Conservation (phyloP, 1,140 invertebrate species). For the Monomorium pharaonis region DNA sequence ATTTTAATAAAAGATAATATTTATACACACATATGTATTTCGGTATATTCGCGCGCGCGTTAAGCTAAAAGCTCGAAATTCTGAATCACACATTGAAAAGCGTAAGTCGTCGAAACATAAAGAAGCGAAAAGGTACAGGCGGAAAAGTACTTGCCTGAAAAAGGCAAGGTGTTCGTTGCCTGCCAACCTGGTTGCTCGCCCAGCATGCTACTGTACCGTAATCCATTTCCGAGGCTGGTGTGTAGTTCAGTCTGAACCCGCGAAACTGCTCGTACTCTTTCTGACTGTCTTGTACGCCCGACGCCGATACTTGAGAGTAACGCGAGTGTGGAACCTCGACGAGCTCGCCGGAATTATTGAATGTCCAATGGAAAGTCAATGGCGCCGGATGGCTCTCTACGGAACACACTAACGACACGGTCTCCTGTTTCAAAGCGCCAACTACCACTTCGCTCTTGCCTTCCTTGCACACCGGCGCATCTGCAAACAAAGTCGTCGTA, state of each 20-base stretch:
- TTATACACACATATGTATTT: not conserved
- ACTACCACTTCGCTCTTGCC: conserved; percentile 90
- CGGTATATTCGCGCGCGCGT: not conserved
- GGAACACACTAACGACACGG: conserved; percentile 92
- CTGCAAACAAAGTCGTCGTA: conserved; percentile 84
- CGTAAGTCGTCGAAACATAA: not conserved
- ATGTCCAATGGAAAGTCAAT: conserved; percentile 94
- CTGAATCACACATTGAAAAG: conserved; percentile 5
- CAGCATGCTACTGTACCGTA: conserved; percentile 95
- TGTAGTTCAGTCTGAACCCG: conserved; percentile 93
- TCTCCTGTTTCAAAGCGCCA: conserved; percentile 94
- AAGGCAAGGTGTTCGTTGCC: conserved; percentile 93
- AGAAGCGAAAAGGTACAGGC: conserved; percentile 19
- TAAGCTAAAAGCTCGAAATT: conserved; percentile 21
- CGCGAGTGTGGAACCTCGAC: conserved; percentile 90
- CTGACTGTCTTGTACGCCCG: conserved; percentile 82
- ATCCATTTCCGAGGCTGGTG: conserved; percentile 93
- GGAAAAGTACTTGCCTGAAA: conserved; percentile 88
- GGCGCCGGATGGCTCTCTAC: conserved; percentile 94
- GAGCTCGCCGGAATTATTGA: conserved; percentile 94
- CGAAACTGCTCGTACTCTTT: conserved; percentile 81
- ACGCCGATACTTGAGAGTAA: conserved; percentile 86
- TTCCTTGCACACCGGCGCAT: conserved; percentile 92
- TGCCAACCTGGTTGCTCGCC: conserved; percentile 92
- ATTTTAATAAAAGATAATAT: not conserved